Percentiles rank a stretch among this genome's conserved stretches.
Conservation (phyloP, 2,888 invertebrate genomes). For the Cloeon dipterum region DNA sequence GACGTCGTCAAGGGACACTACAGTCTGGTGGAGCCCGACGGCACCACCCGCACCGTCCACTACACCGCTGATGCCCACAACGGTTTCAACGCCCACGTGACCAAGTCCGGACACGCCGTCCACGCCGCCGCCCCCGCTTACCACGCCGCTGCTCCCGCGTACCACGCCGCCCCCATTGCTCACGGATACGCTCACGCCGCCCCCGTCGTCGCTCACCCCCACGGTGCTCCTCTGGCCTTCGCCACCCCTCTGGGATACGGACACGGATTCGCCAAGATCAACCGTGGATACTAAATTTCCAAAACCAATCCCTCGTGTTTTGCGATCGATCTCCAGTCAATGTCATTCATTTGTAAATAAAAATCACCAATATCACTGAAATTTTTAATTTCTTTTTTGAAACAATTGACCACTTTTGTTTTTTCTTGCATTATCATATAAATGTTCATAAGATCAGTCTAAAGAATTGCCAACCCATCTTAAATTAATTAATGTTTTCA, state of each 20-base stretch:
- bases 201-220: not conserved
- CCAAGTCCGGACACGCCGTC: conserved; percentile 27
- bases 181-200: not conserved
- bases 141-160: conserved; percentile 20
- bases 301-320: too few relatives aligned
- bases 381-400: too few relatives aligned
- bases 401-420: too few relatives aligned
- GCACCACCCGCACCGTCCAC: conserved; percentile 6
- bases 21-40: conserved; percentile 7
- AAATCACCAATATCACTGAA: too few relatives aligned
- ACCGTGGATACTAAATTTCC: not conserved
- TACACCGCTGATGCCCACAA: conserved; percentile 7
- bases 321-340: too few relatives aligned
- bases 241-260: not conserved
- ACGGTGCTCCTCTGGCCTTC: not conserved
- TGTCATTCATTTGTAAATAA: too few relatives aligned
- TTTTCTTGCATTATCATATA: too few relatives aligned
- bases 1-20: conserved; percentile 7
- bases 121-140: conserved; percentile 9
- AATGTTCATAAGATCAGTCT: too few relatives aligned
- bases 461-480: too few relatives aligned
- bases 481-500: too few relatives aligned
- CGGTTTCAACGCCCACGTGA: conserved; percentile 11
- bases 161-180: conserved; percentile 20
- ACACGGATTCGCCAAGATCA: not conserved